Percentiles rank a stretch among this genome's conserved stretches.
Conservation (phyloP, 2,888 invertebrate species). For the Aethes cnicana region DNA sequence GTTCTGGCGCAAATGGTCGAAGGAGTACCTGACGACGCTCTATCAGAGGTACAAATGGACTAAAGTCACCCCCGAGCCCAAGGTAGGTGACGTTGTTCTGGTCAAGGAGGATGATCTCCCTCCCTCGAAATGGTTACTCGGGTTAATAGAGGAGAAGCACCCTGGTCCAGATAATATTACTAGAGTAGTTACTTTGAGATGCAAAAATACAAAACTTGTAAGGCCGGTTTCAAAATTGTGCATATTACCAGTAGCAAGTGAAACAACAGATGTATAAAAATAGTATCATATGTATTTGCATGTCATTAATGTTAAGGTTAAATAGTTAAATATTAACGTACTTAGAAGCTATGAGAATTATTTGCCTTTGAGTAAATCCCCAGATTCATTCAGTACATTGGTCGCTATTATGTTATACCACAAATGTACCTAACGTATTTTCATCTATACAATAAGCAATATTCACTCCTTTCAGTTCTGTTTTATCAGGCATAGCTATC, state of each 20-base stretch:
- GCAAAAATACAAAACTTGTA: conserved; percentile 2
- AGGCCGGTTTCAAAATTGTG: conserved; percentile 20
- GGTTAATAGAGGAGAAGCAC: conserved; percentile 11
- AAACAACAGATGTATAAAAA: no score
- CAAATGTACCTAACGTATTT: no score
- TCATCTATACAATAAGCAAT: no score
- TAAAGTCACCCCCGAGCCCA: conserved; percentile 7
- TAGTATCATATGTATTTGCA: no score
- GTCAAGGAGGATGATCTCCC: conserved; percentile 22
- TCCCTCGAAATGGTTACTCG: conserved; percentile 12
- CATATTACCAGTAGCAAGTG: conserved; percentile 11
- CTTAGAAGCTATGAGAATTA: no score
- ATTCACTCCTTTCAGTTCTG: no score
- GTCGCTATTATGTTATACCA: no score
- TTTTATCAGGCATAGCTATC: no score
- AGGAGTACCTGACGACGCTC: conserved; percentile 15
- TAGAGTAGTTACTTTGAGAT: conserved; percentile 8
- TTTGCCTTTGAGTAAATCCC: no score
- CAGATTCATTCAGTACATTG: no score
- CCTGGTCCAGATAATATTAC: conserved; percentile 9
- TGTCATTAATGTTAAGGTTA: no score
- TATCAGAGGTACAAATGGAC: conserved; percentile 21
- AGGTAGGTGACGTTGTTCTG: conserved; percentile 12
- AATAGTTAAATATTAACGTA: no score
- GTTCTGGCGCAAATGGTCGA: conserved; percentile 21